Base-by-base conservation (phyloP, 92 coral and sea anemone genomes). In the Parazoanthus darwini region DNA sequence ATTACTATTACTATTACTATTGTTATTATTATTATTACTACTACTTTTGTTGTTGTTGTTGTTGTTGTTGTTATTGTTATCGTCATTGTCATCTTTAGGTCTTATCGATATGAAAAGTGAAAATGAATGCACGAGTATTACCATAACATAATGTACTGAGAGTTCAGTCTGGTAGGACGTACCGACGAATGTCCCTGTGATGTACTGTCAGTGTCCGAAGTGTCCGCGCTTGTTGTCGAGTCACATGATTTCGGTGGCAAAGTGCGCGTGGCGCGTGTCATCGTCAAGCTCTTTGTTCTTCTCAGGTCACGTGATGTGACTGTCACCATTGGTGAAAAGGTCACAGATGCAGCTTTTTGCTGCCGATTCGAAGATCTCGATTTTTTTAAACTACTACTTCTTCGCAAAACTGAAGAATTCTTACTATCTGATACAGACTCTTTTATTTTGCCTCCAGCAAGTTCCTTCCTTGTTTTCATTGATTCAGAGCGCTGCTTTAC, bases 181-280 rank as follows among this genome's bases (percentile, higher is more conserved):
- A 95, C 98, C 96, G 82, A 82, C 67, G 85, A 88, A 7, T 86
- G 84, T 29, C 92, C 96, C 85, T 85, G 96, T 87, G 87, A 75
- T 51, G 94, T 90, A 74, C 92, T 90, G 90, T 95, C 98, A 54
- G 98, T 95, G 85, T 95, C 96, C 35, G 98, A 95, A 1, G 96
- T 95, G 79, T 93, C 70, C 25, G 70, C 96, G 73, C 94, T 92
- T 38, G 91, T 91, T 56, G 78, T 46, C 72, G 87, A 84, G 67
- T 74, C 79, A 70, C 42, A 79, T 72, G 87, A 71, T 84, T 79
- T 84, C 36, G 35, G 35, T 35, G 87, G 63, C 63, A 37, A 75
- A 6, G 79, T 36, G 79, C 78, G 87, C 46, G 79, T 37, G 2
- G 80, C 26, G 48, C 80, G 68, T 16, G 86, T 86, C 38, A 82